Evolutionary conservation across 2,113 vertebrate genomes (phyloP), one percentile per base, ranked within the genome.

Genomic region (Cepphus grylle): DNA sequence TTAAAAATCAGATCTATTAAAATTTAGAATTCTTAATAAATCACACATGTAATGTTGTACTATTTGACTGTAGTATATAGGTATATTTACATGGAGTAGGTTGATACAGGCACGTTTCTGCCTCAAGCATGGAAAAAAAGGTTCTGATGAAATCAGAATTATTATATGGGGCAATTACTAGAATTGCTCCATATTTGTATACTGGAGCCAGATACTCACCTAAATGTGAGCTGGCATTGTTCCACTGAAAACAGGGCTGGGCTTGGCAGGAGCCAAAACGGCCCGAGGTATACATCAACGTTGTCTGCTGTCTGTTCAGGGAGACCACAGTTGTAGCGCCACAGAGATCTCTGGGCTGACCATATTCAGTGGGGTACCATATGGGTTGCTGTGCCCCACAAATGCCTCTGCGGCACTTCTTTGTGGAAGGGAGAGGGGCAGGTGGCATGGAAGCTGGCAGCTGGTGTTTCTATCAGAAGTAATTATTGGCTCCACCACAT

Each of bases 391-490:
- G 53, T 79, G 77, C 40, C 58, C 36, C 53, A 61, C 27, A 5
- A 94, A 90, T 94, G 74, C 78, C 38, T 95, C 91, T 58, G 77
- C 0, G 8, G 73, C 73, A 16, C 69, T 94, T 55, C 88, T 95
- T 88, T 94, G 77, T 93, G 65, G 52, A 89, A 78, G 56, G 43
- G 72, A 74, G 76, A 71, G 43, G 62, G 81, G 88, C 94, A 95
- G 94, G 91, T 95, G 95, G 65, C 56, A 23, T 91, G 49, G 77
- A 72, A 78, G 82, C 59, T 87, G 91, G 83, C 96, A 94, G 81
- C 86, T 96, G 96, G 86, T 84, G 72, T 86, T 94, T 78, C 91
- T 80, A 50, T 93, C 86, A 94, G 65, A 92, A 92, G 88, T 77
- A 91, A 87, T 95, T 91, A 84, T 36, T 90, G 78, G 81, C 58